A percentile compares a stretch with the other conserved stretches of the same genome.
These are phyloP conservation scores for Odontamblyopus rebecca DNA, from an alignment of 2,797 vertebrate genomes.

Conservation along the genomic window DNA sequence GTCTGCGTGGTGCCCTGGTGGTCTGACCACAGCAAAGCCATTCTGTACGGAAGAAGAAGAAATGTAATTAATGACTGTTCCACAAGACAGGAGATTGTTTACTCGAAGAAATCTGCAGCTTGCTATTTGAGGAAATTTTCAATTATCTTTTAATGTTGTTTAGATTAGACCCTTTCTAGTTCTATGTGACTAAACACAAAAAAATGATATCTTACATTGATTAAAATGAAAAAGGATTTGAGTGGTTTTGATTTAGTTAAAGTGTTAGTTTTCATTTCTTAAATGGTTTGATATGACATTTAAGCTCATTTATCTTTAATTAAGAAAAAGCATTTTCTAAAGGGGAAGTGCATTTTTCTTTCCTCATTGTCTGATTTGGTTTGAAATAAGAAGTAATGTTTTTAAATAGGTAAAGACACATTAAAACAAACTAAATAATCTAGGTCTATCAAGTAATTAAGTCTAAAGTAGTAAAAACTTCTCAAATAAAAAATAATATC, in stretches of 20 bases:
- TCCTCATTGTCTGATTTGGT: not conserved
- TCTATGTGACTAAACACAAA: not conserved
- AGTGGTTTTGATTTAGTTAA: not conserved
- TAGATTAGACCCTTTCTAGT: not conserved
- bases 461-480: too few species aligned
- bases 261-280: too few species aligned
- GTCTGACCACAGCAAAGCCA: constrained; percentile 93
- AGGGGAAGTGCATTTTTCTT: not conserved
- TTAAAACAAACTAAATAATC: not conserved
- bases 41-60: constrained; percentile 79
- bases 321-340: not conserved
- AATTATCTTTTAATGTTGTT: not conserved
- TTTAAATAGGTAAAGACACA: not conserved
- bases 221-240: not conserved
- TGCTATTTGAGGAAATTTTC: not conserved
- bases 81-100: not conserved
- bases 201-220: not conserved
- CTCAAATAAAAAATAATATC: not conserved
- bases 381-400: not conserved
- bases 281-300: not conserved
- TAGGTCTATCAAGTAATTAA: too few species aligned
- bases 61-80: constrained; percentile 27
- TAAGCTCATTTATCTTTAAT: not conserved
- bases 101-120: not conserved
- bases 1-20: constrained; percentile 94